These are phyloP conservation scores for Dasypus novemcinctus DNA, from an alignment of 2,113 vertebrate species.

Conservation along the genomic window DNA sequence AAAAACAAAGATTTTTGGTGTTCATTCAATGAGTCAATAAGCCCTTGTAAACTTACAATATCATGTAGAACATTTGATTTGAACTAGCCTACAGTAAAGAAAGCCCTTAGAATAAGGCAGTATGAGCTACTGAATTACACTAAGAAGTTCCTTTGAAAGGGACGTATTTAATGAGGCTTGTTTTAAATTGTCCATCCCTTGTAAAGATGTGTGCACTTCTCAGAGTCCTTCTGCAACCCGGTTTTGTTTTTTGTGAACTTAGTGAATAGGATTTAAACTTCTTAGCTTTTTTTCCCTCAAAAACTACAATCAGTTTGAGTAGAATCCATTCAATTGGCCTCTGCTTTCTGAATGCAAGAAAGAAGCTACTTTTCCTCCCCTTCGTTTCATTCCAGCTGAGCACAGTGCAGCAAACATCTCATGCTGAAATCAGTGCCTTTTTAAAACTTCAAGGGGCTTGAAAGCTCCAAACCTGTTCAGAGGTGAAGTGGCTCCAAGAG, in stretches of 20 bases:
- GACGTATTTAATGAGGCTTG: constrained; percentile 74
- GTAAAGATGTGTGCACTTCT: constrained; percentile 63
- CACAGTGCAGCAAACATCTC: constrained; percentile 79
- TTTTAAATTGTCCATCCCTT: constrained; percentile 70
- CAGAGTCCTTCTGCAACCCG: constrained; percentile 51
- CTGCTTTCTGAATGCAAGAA: constrained; percentile 82
- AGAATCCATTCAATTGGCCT: constrained; percentile 75
- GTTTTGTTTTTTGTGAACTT: constrained; percentile 78
- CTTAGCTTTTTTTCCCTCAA: constrained; percentile 66
- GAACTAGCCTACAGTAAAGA: neutral
- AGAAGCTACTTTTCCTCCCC: constrained; percentile 78
- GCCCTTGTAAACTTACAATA: constrained; percentile 36
- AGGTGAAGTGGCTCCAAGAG: constrained; percentile 77
- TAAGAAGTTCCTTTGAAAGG: constrained; percentile 66
- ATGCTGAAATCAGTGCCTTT: constrained; percentile 80
- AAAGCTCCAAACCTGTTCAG: constrained; percentile 80
- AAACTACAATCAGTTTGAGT: constrained; percentile 80
- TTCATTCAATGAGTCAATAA: constrained; percentile 34
- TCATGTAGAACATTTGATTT: neutral
- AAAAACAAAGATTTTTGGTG: neutral
- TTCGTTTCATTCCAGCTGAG: constrained; percentile 79
- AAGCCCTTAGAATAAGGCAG: constrained; percentile 25
- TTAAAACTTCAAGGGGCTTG: constrained; percentile 82
- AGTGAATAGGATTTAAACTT: constrained; percentile 78
- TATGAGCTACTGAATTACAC: constrained; percentile 49